phyloP scores from a whole-genome alignment of 1,140 invertebrate genomes.

The Oryzaephilus surinamensis region DNA sequence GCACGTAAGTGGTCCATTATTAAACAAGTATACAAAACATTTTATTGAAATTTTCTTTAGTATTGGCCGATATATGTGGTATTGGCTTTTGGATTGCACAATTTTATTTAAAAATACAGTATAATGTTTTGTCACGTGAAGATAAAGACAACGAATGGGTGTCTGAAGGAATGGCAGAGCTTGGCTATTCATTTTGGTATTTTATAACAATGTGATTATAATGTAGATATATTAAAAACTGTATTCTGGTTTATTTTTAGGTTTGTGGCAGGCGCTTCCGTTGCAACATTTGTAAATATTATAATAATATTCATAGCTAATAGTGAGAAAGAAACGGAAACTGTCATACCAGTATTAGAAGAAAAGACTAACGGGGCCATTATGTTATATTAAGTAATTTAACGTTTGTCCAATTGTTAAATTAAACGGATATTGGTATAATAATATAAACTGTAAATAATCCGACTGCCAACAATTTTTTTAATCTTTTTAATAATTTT shows the following conservation, averaged over 20 bases:
- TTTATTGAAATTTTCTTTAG: constrained; percentile 43
- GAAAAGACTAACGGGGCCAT: constrained; percentile 76
- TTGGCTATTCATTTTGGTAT: constrained; percentile 72
- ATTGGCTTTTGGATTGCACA: constrained; percentile 64
- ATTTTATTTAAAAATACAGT: constrained; percentile 59
- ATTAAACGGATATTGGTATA: too few relatives aligned
- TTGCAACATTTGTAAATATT: constrained; percentile 64
- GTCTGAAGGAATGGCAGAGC: constrained; percentile 53
- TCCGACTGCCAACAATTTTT: too few relatives aligned
- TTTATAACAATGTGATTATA: background rate
- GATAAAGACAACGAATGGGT: constrained; percentile 64
- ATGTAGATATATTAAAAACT: constrained; percentile 8
- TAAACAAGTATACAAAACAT: constrained; percentile 1
- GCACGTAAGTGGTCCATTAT: constrained; percentile 48
- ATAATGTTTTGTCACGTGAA: constrained; percentile 67
- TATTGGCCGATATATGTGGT: constrained; percentile 55
- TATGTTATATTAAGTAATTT: constrained; percentile 60
- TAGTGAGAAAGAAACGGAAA: constrained; percentile 51
- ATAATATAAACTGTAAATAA: too few relatives aligned
- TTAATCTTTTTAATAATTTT: constrained; percentile 3
- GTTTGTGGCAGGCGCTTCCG: constrained; percentile 62
- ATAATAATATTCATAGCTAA: constrained; percentile 62
- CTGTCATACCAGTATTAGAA: constrained; percentile 57
- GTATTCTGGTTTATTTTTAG: constrained; percentile 39
- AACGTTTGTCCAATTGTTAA: too few relatives aligned